Evolutionary conservation across 2,888 invertebrate genomes (phyloP).

Genomic region (Eledona agricola): DNA sequence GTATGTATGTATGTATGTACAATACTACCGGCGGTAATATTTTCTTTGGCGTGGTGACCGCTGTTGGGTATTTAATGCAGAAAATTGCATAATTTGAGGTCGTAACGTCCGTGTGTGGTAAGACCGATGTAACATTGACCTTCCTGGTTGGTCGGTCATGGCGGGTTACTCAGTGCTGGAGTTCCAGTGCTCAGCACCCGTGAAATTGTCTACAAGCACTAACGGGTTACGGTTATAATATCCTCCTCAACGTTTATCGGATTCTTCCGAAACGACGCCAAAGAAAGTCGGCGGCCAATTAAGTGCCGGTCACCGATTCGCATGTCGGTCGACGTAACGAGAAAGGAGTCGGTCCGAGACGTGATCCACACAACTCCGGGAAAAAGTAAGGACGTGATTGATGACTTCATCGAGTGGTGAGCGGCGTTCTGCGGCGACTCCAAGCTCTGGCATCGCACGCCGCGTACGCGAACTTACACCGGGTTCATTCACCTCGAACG

Average conservation of each 20-base stretch:
- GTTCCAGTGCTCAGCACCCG: constrained; percentile 37
- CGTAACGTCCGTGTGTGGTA: constrained; percentile 31
- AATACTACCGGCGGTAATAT: background rate
- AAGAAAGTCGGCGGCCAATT: constrained; percentile 31
- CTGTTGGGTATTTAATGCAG: constrained; percentile 23
- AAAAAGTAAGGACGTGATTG: constrained; percentile 34
- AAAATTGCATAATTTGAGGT: constrained; percentile 37
- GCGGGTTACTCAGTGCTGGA: constrained; percentile 36
- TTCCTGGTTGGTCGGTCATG: constrained; percentile 42
- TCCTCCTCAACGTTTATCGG: constrained; percentile 28
- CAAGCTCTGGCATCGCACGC: constrained; percentile 28
- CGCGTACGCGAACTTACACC: constrained; percentile 50
- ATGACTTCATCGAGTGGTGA: constrained; percentile 32
- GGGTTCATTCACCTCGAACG: constrained; percentile 48
- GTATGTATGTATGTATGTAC: no score
- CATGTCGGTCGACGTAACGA: constrained; percentile 30
- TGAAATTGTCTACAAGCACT: constrained; percentile 43
- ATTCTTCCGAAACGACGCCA: no score
- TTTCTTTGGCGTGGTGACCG: background rate
- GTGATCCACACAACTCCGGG: constrained; percentile 24
- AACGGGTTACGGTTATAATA: constrained; percentile 41
- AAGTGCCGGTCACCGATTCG: constrained; percentile 24
- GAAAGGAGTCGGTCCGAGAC: constrained; percentile 16
- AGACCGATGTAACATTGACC: constrained; percentile 39
- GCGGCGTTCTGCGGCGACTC: constrained; percentile 30